Base-by-base conservation (phyloP, 2,797 vertebrate species). In the Esox lucius region DNA sequence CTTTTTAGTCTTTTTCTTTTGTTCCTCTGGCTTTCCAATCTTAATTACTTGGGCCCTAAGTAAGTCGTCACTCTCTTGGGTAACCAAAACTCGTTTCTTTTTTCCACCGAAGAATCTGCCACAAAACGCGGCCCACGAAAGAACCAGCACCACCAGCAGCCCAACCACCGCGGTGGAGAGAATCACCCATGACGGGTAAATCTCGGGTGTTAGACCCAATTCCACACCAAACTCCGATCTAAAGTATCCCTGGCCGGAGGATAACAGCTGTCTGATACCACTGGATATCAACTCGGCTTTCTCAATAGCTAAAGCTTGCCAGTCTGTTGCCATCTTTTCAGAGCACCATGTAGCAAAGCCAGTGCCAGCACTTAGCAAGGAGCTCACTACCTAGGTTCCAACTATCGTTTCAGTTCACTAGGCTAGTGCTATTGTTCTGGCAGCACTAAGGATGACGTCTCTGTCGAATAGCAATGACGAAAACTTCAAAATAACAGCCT, bases 101-200 rank as follows among this genome's bases (percentile, higher is more conserved):
- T 90, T 94, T 71, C 82, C 87, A 39, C 64, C 73, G 33, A 75
- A 62, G 79, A 74, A 64, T 33, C 72, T 74, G 28, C 81, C 78
- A 64, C 88, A 90, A 35, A 88, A 80, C 73, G 75, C 88, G 65
- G 83, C 70, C 79, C 90, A 82, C 5, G 93, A 74, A 7, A 91
- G 74, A 71, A 90, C 83, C 17, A 89, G 33, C 59, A 93, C 78
- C 62, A 91, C 81, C 75, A 94, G 78, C 90, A 98, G 74, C 49
- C 49, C 49, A 5, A 17, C 78, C 86, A 67, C 90, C 86, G 46
- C 93, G 75, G 94, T 87, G 5, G 89, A 89, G 77, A 97, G 84
- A 70, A 96, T 86, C 11, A 96, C 86, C 96, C 96, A 98, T 72
- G 93, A 90, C 75, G 96, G 96, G 82, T 94, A 95, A 24, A 89